Percentiles rank a stretch among this genome's conserved stretches.
phyloP scores from a whole-genome alignment of 2,888 invertebrate species.

The Heteromyza rotundicornis region DNA sequence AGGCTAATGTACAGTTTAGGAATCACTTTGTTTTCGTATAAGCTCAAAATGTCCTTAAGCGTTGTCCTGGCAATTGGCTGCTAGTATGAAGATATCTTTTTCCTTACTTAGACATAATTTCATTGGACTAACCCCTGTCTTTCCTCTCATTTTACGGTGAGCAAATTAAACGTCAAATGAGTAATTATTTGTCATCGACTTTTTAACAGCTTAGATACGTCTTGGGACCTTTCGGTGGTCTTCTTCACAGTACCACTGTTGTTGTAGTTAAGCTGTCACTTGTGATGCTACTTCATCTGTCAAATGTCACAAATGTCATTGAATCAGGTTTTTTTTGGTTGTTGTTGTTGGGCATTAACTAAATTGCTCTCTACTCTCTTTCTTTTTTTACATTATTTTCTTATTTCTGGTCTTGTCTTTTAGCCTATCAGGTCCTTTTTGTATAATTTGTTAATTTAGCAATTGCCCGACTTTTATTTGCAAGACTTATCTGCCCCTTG shows the following conservation, averaged over 20 bases:
- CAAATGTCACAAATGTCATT: conserved; percentile 42
- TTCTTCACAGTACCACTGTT: background rate
- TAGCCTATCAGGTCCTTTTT: conserved; percentile 40
- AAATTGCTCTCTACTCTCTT: background rate
- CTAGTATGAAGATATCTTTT: no score
- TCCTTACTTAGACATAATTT: no score
- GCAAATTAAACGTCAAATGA: background rate
- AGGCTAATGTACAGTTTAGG: no score
- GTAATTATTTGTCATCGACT: background rate
- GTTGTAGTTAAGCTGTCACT: background rate
- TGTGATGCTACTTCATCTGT: conserved; percentile 45
- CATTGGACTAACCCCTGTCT: no score
- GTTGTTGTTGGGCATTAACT: background rate
- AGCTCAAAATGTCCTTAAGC: no score
- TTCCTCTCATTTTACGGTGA: background rate
- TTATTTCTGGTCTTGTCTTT: conserved; percentile 51
- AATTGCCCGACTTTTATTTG: conserved; percentile 33
- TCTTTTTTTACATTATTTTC: background rate
- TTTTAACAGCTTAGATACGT: background rate
- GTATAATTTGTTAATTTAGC: conserved; percentile 50
- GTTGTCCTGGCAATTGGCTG: no score
- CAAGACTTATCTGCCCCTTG: conserved; percentile 17
- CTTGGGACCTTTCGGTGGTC: background rate
- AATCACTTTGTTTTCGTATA: no score
- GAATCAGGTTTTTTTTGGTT: background rate